These are phyloP conservation scores for Uria aalge DNA, from an alignment of 2,113 vertebrate genomes.

Conservation along the genomic window DNA sequence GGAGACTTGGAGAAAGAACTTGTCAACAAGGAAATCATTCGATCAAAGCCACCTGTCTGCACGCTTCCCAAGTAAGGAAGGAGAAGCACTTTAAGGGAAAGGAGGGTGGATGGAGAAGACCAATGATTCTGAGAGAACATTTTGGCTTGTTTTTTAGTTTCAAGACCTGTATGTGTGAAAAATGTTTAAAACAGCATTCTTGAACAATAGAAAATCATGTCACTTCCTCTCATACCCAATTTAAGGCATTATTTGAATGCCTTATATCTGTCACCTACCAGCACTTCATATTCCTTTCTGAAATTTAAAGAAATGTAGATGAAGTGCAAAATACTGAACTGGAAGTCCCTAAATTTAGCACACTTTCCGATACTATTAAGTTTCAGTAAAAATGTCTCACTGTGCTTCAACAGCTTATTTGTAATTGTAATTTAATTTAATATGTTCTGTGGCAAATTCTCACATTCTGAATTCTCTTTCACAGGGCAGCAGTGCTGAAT, in stretches of 20 bases:
- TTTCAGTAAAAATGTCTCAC: neutral
- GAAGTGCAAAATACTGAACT: neutral
- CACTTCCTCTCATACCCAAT: neutral
- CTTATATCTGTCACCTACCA: neutral
- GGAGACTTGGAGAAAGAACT: conserved; percentile 98
- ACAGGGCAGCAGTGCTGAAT: neutral
- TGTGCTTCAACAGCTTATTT: neutral
- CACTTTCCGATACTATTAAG: neutral
- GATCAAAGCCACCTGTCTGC: conserved; percentile 94
- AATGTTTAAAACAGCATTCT: neutral
- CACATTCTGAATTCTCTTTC: neutral
- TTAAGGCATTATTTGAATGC: neutral
- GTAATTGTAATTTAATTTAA: neutral
- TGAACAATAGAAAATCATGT: neutral
- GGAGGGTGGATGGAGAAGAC: neutral
- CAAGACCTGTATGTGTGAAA: neutral
- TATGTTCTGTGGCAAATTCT: neutral
- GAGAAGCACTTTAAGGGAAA: neutral
- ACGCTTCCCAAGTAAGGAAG: conserved; percentile 92
- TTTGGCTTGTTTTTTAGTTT: neutral
- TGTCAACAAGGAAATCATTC: conserved; percentile 95
- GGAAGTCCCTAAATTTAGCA: neutral
- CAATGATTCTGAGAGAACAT: neutral
- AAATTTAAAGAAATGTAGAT: neutral
- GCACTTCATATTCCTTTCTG: neutral